Conservation (phyloP, 2,797 vertebrate species). For the Danio choprae region DNA sequence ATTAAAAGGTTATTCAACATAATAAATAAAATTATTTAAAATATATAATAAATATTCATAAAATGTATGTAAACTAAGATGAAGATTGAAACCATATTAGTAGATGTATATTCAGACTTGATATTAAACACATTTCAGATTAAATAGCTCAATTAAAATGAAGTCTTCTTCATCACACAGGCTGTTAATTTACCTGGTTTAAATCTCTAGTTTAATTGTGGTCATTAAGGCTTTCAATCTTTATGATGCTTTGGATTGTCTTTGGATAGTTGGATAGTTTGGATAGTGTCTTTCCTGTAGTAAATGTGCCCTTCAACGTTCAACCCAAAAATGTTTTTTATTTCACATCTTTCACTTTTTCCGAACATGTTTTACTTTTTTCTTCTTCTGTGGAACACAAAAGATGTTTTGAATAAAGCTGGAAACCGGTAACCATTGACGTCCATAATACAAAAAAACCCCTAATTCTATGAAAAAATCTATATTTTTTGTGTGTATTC, state of each 20-base stretch:
- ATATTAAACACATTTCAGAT: constrained; percentile 34
- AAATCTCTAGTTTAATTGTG: neutral
- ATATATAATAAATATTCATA: neutral
- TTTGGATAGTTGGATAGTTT: too few relatives aligned
- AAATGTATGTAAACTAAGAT: neutral
- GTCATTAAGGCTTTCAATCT: neutral
- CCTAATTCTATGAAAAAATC: too few relatives aligned
- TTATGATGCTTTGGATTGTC: neutral
- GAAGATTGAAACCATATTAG: neutral
- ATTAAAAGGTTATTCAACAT: neutral
- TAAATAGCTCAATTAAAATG: constrained; percentile 7
- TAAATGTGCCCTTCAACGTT: neutral
- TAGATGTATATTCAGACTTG: neutral
- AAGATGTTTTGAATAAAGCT: too few relatives aligned
- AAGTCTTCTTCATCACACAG: constrained; percentile 8
- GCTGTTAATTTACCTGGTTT: neutral
- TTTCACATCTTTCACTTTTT: too few relatives aligned
- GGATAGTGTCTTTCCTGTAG: too few relatives aligned
- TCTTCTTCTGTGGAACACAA: too few relatives aligned
- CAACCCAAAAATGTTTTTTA: too few relatives aligned
- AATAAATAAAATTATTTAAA: neutral
- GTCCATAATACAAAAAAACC: too few relatives aligned
- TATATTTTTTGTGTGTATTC: too few relatives aligned
- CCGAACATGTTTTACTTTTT: too few relatives aligned
- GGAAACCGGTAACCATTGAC: too few relatives aligned